Conservation (phyloP, 2,113 vertebrate species). For the Corythornis vintsioides region DNA sequence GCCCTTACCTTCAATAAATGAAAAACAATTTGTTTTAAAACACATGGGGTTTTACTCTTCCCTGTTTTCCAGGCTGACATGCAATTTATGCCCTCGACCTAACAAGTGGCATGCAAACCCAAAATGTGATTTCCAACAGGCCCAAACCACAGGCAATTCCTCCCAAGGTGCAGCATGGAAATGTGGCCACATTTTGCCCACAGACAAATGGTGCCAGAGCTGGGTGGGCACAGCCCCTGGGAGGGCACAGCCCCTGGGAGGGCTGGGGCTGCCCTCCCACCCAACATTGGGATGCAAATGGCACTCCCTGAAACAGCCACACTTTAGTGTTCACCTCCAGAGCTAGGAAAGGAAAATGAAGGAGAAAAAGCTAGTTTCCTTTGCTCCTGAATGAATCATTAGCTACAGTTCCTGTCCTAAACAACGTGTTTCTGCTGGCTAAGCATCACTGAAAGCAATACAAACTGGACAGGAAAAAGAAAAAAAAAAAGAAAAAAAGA, state of each 20-base stretch:
- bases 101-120: background rate
- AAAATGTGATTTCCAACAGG: background rate
- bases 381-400: background rate
- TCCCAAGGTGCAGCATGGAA: background rate
- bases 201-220: background rate
- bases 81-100: background rate
- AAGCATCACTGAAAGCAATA: background rate
- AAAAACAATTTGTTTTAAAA: background rate
- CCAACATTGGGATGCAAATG: rapidly evolving
- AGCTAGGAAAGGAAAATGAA: background rate
- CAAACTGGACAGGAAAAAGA: background rate
- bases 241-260: too few species aligned
- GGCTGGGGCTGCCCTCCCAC: background rate
- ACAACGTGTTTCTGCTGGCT: background rate
- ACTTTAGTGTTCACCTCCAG: background rate
- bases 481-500: too few species aligned
- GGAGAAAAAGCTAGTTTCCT: background rate
- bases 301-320: background rate
- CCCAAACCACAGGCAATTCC: background rate
- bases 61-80: background rate
- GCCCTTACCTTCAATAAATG: background rate
- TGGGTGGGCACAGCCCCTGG: rapidly evolving
- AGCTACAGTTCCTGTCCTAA: background rate
- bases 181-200: rapidly evolving
- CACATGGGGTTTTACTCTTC: rapidly evolving